These are phyloP conservation scores for Apantesis nais DNA, from an alignment of 2,888 invertebrate species.

Conservation along the genomic window DNA sequence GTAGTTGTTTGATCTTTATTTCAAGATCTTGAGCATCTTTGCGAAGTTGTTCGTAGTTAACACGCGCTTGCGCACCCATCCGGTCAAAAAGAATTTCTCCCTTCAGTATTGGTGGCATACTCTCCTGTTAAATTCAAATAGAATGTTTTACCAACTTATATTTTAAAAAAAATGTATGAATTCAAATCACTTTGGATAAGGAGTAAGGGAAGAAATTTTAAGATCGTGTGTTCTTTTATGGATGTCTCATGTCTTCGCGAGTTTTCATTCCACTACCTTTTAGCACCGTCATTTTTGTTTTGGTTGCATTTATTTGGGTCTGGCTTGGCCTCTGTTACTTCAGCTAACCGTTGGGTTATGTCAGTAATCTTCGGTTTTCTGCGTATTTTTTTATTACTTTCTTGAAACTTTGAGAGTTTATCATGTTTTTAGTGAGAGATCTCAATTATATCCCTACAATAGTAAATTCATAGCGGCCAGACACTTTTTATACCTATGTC, in stretches of 20 bases:
- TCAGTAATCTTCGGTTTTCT: not conserved
- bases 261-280: not conserved
- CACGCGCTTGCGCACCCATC: constrained; percentile 88
- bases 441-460: not conserved
- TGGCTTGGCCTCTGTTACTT: not conserved
- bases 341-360: not conserved
- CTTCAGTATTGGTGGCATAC: constrained; percentile 90
- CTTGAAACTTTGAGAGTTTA: not conserved
- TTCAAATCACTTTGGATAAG: not conserved
- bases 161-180: not conserved
- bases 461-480: not conserved
- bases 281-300: not conserved
- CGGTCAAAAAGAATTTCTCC: constrained; percentile 94
- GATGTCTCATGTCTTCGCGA: not conserved
- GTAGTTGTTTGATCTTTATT: constrained; percentile 93
- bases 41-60: constrained; percentile 91
- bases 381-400: not conserved
- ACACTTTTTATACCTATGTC: not conserved
- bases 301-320: not conserved
- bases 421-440: not conserved
- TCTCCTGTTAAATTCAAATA: constrained; percentile 79
- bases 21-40: constrained; percentile 94
- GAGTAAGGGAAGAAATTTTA: no score
- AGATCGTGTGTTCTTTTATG: not conserved
- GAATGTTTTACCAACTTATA: not conserved